Percentiles rank a stretch among this genome's conserved stretches.
phyloP scores from a whole-genome alignment of 2,888 invertebrate genomes.

The Microctonus hyperodae region DNA sequence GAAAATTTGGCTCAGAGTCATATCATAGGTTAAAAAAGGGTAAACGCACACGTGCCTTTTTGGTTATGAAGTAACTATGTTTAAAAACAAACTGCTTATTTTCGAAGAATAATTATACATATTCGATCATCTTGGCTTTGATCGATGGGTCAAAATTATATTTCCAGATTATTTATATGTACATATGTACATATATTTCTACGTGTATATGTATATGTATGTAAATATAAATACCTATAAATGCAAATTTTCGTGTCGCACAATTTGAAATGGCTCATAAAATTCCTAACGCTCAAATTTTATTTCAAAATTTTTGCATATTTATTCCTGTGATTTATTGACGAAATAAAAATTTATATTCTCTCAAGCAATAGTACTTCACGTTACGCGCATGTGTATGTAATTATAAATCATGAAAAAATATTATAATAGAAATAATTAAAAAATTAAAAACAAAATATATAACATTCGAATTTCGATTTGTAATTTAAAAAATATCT shows the following conservation, averaged over 20 bases:
- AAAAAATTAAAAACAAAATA: slow-evolving; percentile 4
- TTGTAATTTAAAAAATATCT: slow-evolving; percentile 1
- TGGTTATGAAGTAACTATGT: not conserved
- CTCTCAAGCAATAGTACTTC: not conserved
- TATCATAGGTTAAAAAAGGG: not conserved
- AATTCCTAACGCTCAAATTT: slow-evolving; percentile 14
- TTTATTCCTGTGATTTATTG: slow-evolving; percentile 25
- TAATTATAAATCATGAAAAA: slow-evolving; percentile 4
- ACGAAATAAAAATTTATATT: slow-evolving; percentile 14
- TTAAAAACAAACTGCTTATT: not conserved
- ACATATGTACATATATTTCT: slow-evolving; percentile 8
- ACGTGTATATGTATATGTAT: slow-evolving; percentile 13
- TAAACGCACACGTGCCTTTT: not conserved
- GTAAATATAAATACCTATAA: slow-evolving; percentile 7
- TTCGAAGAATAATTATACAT: not conserved
- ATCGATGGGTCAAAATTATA: slow-evolving; percentile 13
- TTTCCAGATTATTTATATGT: not conserved
- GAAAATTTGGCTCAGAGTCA: not conserved
- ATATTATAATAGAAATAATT: not conserved
- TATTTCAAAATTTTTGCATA: slow-evolving; percentile 26
- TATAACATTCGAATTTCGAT: not conserved
- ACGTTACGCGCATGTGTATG: not conserved
- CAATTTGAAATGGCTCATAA: slow-evolving; percentile 22
- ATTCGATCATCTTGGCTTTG: slow-evolving; percentile 6
- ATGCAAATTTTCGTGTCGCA: slow-evolving; percentile 4